Base-by-base conservation (phyloP, 2,888 invertebrate species). In the Clistopyga incitator region DNA sequence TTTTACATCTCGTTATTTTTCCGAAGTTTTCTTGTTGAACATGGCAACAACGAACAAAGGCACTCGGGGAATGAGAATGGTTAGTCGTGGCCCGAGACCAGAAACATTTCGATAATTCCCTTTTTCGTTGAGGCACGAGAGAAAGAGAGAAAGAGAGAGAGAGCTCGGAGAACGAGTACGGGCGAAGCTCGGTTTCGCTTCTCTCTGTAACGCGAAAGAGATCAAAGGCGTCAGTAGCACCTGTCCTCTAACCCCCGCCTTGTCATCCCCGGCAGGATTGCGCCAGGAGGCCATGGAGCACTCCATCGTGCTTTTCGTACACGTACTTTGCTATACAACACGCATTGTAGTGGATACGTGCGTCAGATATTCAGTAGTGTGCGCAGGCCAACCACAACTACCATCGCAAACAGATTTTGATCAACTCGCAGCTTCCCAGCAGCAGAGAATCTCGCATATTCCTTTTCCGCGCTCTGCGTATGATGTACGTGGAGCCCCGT, bases 221-320 rank as follows among this genome's bases (percentile, higher is more conserved):
- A 93, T 93, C 93, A 93, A 93, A 93, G 93, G 93, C 93, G 93
- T 93, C 93, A 93, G 92, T 92, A 92, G 93, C 93, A 93, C 93
- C 93, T 93, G 93, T 93, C 93, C 92, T 91, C 90, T 89, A 78
- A 91, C 90, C 90, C 89, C 89, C 83, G 89, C 90, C 91, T 91
- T 91, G 92, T 92, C 92, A 92, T 92, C 92, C 83, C 81, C 90
- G 87, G 88, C 88, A 88, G 90, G 89, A 91, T 91, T 92, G 89
- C 89, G 90, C 90, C 91, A 91, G 90, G 88, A 90, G 90, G 88
- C 88, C 82, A 65, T 67, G 76, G 76, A 85, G 85, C 84, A 70
- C 80, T 56, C 45, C 34, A 71, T 56, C 67, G 72, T 75, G 70
- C 64, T 79, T 72, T 77, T 72, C 72, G 61, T 61, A 61, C 47